Evolutionary conservation across 2,113 vertebrate species (phyloP), one percentile per base, ranked within the genome.

Genomic region (Odocoileus hemionus): DNA sequence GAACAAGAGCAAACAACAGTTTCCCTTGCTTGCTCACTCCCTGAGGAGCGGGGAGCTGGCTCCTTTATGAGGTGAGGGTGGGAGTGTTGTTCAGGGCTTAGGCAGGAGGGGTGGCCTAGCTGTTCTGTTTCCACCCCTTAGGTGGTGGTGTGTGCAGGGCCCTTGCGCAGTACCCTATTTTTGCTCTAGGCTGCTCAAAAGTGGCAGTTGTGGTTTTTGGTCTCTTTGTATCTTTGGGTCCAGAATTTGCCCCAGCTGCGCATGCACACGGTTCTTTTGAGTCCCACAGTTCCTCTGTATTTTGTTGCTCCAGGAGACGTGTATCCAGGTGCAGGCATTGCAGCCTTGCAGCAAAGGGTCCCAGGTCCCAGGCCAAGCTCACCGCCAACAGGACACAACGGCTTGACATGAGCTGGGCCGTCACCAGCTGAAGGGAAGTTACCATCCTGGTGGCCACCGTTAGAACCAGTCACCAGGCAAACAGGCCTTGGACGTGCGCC

Each of bases 381-480:
- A 39, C 67, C 2, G 0, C 36, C 28, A 3, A 26, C 5, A 9
- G 6, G 16, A 85, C 87, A 3, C 17, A 12, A 45, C 0, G 33
- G 67, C 60, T 28, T 4, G 10, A 19, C 26, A 5, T n/a, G 26
- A 55, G 45, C 1, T 10, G 52, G 33, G 50, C 36, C 6, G 10
- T 26, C 60, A 25, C n/a, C 50, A 50, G 87, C 93, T 45, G 23
- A 26, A 26, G 33, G 70, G 83, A 95, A 55, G 55, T 61, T 16
- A 23, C n/a, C 25, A 9, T 19, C 55, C 17, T 3, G 6, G 23
- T 0, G 28, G n/a, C 61, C 95, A 43, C 52, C 45, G 0, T 57
- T 0, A 39, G 74, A 12, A 25, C 80, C 57, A 70, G 85, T 17
- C 17, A 15, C 78, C 45, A 84, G 2, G 15, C 58, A 10, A 39